These are phyloP conservation scores for Lophura nycthemera DNA, from an alignment of 2,113 vertebrate genomes.

Conservation along the genomic window DNA sequence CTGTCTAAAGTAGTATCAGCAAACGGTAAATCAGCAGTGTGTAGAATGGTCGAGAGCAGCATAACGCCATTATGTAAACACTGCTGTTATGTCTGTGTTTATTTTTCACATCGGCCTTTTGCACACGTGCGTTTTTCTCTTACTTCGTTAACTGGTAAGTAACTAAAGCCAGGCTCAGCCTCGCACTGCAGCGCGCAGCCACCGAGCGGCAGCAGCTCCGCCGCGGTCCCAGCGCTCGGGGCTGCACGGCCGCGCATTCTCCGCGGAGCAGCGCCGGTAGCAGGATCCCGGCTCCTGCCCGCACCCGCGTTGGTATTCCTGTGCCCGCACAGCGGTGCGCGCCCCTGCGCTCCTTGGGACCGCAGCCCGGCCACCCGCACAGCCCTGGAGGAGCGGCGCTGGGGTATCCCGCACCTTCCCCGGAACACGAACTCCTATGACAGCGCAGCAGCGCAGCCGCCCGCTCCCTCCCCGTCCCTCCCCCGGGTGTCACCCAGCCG, in stretches of 20 bases:
- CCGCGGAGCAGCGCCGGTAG: not conserved
- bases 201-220: fast-evolving
- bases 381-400: too few relatives aligned
- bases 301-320: not conserved
- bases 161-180: not conserved
- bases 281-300: not conserved
- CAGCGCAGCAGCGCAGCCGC: not conserved
- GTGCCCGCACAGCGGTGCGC: not conserved
- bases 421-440: not conserved
- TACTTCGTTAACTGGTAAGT: not conserved
- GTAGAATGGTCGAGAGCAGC: not conserved
- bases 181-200: not conserved
- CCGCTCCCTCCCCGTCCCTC: not conserved
- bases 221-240: too few relatives aligned
- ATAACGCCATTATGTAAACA: not conserved
- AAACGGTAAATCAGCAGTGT: not conserved
- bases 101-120: not conserved
- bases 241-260: too few relatives aligned
- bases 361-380: too few relatives aligned
- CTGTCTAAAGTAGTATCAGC: not conserved
- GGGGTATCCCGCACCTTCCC: too few relatives aligned
- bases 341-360: too few relatives aligned
- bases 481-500: not conserved
- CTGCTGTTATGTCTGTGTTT: not conserved
- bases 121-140: not conserved